phyloP scores from a whole-genome alignment of 2,888 invertebrate species.

The Heteropelma amictum region DNA sequence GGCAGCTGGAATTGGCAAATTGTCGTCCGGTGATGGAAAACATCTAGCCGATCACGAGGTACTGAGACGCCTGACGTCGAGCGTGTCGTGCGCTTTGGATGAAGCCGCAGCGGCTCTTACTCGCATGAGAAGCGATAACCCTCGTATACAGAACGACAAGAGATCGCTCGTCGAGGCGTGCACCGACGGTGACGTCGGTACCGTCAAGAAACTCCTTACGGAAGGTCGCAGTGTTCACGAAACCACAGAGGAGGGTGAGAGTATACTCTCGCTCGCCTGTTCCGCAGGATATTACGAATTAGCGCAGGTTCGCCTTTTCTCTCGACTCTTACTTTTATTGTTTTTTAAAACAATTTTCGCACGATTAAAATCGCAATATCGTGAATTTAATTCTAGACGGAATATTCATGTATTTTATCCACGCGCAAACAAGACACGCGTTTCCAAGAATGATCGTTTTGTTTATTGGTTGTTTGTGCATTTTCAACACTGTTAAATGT shows the following conservation, averaged over 20 bases:
- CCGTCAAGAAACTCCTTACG: conserved; percentile 93
- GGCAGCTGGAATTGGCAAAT: conserved; percentile 93
- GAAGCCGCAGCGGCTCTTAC: conserved; percentile 98
- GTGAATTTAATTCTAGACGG: not conserved
- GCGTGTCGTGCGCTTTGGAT: conserved; percentile 95
- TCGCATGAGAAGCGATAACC: conserved; percentile 95
- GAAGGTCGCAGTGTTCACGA: conserved; percentile 97
- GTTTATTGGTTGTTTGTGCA: no score
- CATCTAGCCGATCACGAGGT: conserved; percentile 94
- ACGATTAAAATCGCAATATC: not conserved
- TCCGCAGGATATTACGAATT: conserved; percentile 98
- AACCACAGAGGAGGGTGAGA: conserved; percentile 98
- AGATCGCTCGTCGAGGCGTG: conserved; percentile 94
- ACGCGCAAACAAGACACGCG: no score
- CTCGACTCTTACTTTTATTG: conserved; percentile 21
- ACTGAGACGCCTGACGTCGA: conserved; percentile 90
- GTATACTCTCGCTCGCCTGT: conserved; percentile 96
- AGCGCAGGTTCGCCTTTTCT: conserved; percentile 85
- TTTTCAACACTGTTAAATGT: no score
- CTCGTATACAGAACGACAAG: conserved; percentile 83
- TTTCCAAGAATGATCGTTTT: no score
- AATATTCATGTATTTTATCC: no score
- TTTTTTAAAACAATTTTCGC: not conserved
- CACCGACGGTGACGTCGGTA: conserved; percentile 95
- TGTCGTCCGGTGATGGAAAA: conserved; percentile 89